Percentiles rank a stretch among this genome's conserved stretches.
phyloP scores from a whole-genome alignment of 2,113 vertebrate genomes.

The Barnardius zonarius region DNA sequence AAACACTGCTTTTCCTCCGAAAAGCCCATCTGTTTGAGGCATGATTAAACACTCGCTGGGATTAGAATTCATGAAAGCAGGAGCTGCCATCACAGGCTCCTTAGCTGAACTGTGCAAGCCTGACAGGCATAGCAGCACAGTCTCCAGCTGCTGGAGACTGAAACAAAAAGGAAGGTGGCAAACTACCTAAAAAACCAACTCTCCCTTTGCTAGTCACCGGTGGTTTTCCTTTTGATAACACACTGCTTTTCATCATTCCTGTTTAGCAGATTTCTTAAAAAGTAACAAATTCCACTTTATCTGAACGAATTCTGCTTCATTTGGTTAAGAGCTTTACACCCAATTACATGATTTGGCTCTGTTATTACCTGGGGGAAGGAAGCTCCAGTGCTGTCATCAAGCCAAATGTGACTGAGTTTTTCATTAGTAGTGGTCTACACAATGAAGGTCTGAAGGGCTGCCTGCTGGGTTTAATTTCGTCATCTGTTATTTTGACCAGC shows the following conservation, averaged over 20 bases:
- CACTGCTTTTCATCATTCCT: not conserved
- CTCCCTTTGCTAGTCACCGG: not conserved
- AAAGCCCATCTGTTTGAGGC: not conserved
- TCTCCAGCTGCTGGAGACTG: not conserved
- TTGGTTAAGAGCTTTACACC: not conserved
- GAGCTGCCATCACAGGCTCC: not conserved
- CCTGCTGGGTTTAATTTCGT: slow-evolving; percentile 16
- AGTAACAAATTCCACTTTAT: not conserved
- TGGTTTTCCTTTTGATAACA: not conserved
- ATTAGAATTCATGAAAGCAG: not conserved
- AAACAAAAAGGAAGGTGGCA: not conserved
- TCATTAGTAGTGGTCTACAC: not conserved
- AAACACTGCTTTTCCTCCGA: not conserved
- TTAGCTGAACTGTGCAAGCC: not conserved
- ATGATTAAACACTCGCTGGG: not conserved
- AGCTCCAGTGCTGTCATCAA: not conserved
- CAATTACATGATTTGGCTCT: not conserved
- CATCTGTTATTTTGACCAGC: not conserved
- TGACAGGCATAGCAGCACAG: not conserved
- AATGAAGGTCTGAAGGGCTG: not conserved
- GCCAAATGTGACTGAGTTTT: not conserved
- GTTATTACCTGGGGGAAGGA: not conserved
- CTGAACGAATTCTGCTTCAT: not conserved
- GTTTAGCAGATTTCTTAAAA: not conserved
- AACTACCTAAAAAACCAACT: not conserved